These are phyloP conservation scores for Sebastes oblongus DNA, from an alignment of 2,797 vertebrate species.

Conservation along the genomic window DNA sequence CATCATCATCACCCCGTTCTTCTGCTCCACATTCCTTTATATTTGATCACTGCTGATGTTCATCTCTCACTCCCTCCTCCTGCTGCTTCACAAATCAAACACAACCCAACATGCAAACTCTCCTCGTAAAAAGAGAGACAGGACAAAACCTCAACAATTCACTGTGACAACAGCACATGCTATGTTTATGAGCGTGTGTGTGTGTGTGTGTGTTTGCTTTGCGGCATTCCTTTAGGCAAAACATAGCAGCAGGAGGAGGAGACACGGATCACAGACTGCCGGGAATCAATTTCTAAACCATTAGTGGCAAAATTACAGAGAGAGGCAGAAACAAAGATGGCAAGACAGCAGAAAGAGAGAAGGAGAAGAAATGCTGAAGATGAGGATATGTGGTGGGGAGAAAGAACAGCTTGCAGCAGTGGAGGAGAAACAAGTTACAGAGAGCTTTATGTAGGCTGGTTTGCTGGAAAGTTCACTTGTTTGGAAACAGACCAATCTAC, in stretches of 20 bases:
- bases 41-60: slow-evolving; percentile 52
- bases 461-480: slow-evolving; percentile 44
- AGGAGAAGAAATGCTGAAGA: slow-evolving; percentile 11
- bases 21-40: slow-evolving; percentile 50
- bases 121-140: slow-evolving; percentile 2
- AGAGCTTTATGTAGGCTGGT: slow-evolving; percentile 42
- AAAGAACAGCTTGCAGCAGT: slow-evolving; percentile 33
- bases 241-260: slow-evolving; percentile 20
- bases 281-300: slow-evolving; percentile 46
- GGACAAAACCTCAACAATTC: slow-evolving; percentile 36
- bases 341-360: not conserved
- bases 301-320: slow-evolving; percentile 45
- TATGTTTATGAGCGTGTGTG: not conserved
- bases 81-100: slow-evolving; percentile 35
- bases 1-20: slow-evolving; percentile 7
- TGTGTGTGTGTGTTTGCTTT: slow-evolving; percentile 2
- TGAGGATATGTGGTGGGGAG: slow-evolving; percentile 10
- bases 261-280: slow-evolving; percentile 43
- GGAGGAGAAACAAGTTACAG: slow-evolving; percentile 33
- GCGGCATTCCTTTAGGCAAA: slow-evolving; percentile 48
- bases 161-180: slow-evolving; percentile 14
- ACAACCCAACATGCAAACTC: slow-evolving; percentile 24
- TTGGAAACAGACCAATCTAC: slow-evolving; percentile 56
- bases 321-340: slow-evolving; percentile 8
- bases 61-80: slow-evolving; percentile 34